Evolutionary conservation across 2,888 invertebrate species (phyloP), one percentile per base, ranked within the genome.

Genomic region (Syrphus vitripennis): DNA sequence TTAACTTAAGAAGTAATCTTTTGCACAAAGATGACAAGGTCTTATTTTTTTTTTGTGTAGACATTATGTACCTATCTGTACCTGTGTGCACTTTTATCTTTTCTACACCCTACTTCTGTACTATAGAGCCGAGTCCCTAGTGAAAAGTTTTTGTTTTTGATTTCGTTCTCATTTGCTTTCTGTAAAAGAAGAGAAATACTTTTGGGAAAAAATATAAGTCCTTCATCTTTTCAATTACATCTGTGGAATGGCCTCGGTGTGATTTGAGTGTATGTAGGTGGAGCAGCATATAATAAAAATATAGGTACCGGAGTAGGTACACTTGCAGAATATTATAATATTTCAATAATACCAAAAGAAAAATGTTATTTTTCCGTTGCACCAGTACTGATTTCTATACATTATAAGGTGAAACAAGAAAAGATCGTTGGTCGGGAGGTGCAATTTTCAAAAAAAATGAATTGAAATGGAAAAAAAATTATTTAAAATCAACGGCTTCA

Each of bases 171-270:
- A 40, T 65, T 48, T n/a, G 10, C 21, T 34, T 29, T 59, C 59
- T 10, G 40, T 7, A 34, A 42, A 67, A 48, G 48, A 50, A 67
- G 14, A 3, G 12, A 50, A 45, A 29, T 48, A 31, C 65, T 5
- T 37, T 69, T 29, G 59, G 19, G 59, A 34, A 50, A 59, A 61
- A n/a, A 31, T 29, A 61, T 74, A 26, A 42, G 69, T 63, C 37
- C 29, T 59, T 53, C 42, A 42, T 53, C 31, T 12, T 72, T 69
- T 26, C 65, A 81, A 76, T 81, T 63, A 55, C 16, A 59, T 61
- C 57, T 59, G 7, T 21, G 37, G 7, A n/a, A 37, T 21, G 7
- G 7, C 59, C 21, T 34, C 12, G 21, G 14, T 37, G 57, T 2
- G 5, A 21, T 14, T 10, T 61, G 55, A 16, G 29, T 26, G 42